Conservation (phyloP, 2,113 vertebrate genomes). For the Paramisgurnus dabryanus region DNA sequence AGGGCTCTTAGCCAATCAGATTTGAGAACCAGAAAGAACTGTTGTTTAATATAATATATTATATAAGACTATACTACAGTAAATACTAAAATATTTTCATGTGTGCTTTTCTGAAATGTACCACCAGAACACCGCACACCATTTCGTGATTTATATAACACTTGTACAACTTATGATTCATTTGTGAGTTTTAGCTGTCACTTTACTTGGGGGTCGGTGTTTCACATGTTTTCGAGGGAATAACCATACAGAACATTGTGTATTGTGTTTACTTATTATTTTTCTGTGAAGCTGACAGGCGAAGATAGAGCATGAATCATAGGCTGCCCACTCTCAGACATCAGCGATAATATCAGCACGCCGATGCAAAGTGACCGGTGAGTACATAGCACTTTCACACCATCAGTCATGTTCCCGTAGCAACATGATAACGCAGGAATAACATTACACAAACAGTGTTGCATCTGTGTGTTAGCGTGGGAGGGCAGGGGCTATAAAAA, state of each 20-base stretch:
- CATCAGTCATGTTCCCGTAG: slow-evolving; percentile 55
- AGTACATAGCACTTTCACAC: slow-evolving; percentile 57
- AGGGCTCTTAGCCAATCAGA: too few relatives aligned
- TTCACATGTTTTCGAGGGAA: slow-evolving; percentile 48
- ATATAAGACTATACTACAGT: too few relatives aligned
- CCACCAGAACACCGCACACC: neutral
- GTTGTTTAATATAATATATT: too few relatives aligned
- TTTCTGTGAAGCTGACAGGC: slow-evolving; percentile 35
- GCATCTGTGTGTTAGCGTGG: slow-evolving; percentile 35
- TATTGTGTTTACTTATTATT: slow-evolving; percentile 38
- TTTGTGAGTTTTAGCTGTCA: slow-evolving; percentile 11
- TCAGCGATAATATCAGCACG: slow-evolving; percentile 54
- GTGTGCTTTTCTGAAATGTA: neutral
- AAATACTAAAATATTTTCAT: too few relatives aligned
- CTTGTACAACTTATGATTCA: slow-evolving; percentile 13
- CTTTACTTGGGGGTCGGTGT: slow-evolving; percentile 35
- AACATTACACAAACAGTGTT: slow-evolving; percentile 57
- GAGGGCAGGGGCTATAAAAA: slow-evolving; percentile 50
- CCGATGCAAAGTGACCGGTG: slow-evolving; percentile 54
- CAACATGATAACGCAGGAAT: slow-evolving; percentile 57
- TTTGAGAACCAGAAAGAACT: too few relatives aligned
- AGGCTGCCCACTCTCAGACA: slow-evolving; percentile 45
- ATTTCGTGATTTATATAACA: slow-evolving; percentile 29
- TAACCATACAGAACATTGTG: slow-evolving; percentile 32
- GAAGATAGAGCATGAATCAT: slow-evolving; percentile 50